Evolutionary conservation across 2,888 invertebrate species (phyloP), one percentile per base, ranked within the genome.

Genomic region (Prosapia bicincta): DNA sequence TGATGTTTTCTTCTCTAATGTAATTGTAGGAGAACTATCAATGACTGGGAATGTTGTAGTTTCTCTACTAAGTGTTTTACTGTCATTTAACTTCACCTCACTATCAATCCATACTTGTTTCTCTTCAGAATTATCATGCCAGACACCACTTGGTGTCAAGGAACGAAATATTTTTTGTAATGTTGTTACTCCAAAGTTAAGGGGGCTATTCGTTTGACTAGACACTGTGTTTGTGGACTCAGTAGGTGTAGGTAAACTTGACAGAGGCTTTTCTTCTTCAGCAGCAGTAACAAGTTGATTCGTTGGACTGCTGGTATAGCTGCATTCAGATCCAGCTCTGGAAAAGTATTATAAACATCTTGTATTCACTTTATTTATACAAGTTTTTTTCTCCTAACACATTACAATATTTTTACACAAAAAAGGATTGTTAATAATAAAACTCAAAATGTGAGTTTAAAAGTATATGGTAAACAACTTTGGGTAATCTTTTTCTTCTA

Each of bases 141-240:
- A 76, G 13, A 76, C 77, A 9, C 78, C 79, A 66, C 78, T 79
- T 10, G 80, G 77, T 2, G 79, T 79, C 3, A 79, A 73, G 7
- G 79, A 78, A n/a, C 80, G 77, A 76, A 81, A 81, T 23, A 81
- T 80, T 66, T 81, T 81, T 71, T 81, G 81, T 54, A 81, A 73
- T 5, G 80, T 80, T 3, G 81, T 81, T 10, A 80, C 79, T 0
- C 80, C 81, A 28, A 79, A 79, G 70, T 80, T 79, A 24, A 78
- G 72, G 1, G 79, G 79, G 66, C 79, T 79, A 13, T 67, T 43
- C 20, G n/a, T 69, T 26, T 65, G 72, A 67, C 38, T 72, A 32
- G 76, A 43, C 6, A 71, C 65, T 5, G 76, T 71, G 25, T 67
- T 69, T 0, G 71, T 73, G 65, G 69, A 30, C 15, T 54, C 65